phyloP scores from a whole-genome alignment of 1,140 invertebrate genomes.

The Drosophila nikananu region DNA sequence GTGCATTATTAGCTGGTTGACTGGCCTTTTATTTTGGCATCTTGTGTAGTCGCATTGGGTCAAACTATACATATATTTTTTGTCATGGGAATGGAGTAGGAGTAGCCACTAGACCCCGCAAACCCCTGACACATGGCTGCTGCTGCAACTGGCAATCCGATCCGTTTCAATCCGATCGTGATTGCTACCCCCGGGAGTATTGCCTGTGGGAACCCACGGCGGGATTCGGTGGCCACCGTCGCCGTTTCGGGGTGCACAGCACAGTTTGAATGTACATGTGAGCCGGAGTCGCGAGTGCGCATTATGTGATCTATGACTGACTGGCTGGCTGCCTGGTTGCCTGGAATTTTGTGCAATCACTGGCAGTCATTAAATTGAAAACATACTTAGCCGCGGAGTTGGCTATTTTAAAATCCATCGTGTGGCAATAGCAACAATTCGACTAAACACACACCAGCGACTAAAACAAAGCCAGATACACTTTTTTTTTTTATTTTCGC shows the following conservation, averaged over 20 bases:
- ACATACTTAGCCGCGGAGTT: conserved; percentile 40
- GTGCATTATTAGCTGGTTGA: conserved; percentile 10
- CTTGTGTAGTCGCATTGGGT: conserved; percentile 20
- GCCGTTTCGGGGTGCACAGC: conserved; percentile 8
- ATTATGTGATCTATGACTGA: conserved; percentile 37
- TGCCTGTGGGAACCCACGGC: conserved; percentile 52
- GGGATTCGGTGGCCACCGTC: conserved; percentile 27
- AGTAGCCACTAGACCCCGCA: conserved; percentile 5
- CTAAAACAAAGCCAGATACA: conserved; percentile 50
- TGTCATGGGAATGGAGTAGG: neutral
- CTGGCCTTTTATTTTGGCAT: conserved; percentile 6
- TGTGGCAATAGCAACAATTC: conserved; percentile 61
- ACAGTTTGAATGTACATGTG: neutral
- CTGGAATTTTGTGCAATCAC: conserved; percentile 70
- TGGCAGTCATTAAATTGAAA: conserved; percentile 80
- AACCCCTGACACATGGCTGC: conserved; percentile 22
- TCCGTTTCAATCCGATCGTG: conserved; percentile 36
- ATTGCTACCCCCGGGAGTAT: conserved; percentile 38
- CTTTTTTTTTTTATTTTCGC: conserved; percentile 18
- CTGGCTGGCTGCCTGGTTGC: conserved; percentile 25
- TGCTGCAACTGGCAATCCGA: conserved; percentile 44
- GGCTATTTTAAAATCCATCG: conserved; percentile 74
- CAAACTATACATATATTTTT: neutral
- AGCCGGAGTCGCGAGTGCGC: conserved; percentile 30
- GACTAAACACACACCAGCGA: conserved; percentile 49